A percentile compares a stretch with the other conserved stretches of the same genome.
Conservation (phyloP, 2,797 vertebrate genomes). For the Falco columbarius region DNA sequence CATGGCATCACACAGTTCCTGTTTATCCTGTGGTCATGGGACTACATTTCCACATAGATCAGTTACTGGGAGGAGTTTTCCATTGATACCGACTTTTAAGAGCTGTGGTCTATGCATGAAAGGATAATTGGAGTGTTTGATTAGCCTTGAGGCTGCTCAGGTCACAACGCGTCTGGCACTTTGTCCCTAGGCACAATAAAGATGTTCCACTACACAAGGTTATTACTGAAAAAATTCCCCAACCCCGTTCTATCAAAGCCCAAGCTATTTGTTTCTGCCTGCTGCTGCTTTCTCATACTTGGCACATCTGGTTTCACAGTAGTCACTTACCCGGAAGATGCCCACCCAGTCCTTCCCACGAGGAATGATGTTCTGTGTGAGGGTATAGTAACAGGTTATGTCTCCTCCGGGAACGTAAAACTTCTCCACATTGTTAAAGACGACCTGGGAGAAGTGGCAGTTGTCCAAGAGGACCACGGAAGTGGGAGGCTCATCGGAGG, state of each 20-base stretch:
- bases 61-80: neutral
- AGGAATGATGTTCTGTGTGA: slow-evolving; percentile 73
- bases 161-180: neutral
- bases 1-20: neutral
- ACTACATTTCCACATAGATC: accelerated
- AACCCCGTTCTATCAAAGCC: neutral
- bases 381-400: slow-evolving; percentile 82
- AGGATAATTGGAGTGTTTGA: neutral
- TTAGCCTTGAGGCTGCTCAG: neutral
- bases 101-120: neutral
- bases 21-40: neutral
- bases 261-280: slow-evolving; percentile 75
- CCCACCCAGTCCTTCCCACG: slow-evolving; percentile 90
- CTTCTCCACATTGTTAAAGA: slow-evolving; percentile 83
- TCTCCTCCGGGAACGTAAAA: slow-evolving; percentile 77
- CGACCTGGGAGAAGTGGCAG: slow-evolving; percentile 83
- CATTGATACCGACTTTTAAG: neutral
- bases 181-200: neutral
- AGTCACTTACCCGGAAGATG: slow-evolving; percentile 85
- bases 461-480: slow-evolving; percentile 59
- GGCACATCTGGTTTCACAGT: neutral
- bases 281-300: neutral
- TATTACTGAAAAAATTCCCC: neutral
- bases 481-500: slow-evolving; percentile 46
- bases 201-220: neutral